These are phyloP conservation scores for Riparia riparia DNA, from an alignment of 2,113 vertebrate species.

Conservation along the genomic window DNA sequence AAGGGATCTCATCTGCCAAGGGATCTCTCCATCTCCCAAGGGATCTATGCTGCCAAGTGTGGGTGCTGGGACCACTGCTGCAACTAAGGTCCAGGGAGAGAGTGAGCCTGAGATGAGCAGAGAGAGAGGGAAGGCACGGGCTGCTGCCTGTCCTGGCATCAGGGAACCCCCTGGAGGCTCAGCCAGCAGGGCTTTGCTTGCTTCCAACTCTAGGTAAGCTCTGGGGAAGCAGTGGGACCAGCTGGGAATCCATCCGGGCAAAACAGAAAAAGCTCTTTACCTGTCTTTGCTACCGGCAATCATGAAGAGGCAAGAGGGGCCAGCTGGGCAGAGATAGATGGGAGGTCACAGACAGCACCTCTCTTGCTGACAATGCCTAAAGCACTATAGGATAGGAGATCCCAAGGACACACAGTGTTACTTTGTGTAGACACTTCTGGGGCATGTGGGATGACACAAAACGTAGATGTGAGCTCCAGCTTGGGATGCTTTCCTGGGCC, in stretches of 20 bases:
- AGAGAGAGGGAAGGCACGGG: accelerated
- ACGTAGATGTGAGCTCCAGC: neutral
- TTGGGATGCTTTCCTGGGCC: neutral
- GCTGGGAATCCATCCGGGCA: neutral
- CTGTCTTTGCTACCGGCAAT: neutral
- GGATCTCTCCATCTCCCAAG: neutral
- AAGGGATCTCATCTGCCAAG: neutral
- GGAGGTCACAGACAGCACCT: neutral
- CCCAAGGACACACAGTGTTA: neutral
- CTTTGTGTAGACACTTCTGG: neutral
- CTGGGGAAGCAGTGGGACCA: neutral
- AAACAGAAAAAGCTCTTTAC: neutral
- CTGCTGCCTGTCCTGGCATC: neutral
- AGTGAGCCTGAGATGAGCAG: neutral
- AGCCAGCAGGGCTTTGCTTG: neutral
- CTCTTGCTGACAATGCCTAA: neutral
- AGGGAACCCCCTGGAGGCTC: neutral
- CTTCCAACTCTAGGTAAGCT: neutral
- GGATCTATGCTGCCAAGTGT: neutral
- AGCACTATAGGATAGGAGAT: neutral
- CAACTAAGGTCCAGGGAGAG: neutral
- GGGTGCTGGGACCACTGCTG: neutral
- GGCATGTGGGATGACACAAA: neutral
- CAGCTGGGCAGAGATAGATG: neutral
- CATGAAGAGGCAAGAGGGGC: neutral